Evolutionary conservation across 2,797 vertebrate species (phyloP).

Genomic region (Neopelma chrysocephalum): DNA sequence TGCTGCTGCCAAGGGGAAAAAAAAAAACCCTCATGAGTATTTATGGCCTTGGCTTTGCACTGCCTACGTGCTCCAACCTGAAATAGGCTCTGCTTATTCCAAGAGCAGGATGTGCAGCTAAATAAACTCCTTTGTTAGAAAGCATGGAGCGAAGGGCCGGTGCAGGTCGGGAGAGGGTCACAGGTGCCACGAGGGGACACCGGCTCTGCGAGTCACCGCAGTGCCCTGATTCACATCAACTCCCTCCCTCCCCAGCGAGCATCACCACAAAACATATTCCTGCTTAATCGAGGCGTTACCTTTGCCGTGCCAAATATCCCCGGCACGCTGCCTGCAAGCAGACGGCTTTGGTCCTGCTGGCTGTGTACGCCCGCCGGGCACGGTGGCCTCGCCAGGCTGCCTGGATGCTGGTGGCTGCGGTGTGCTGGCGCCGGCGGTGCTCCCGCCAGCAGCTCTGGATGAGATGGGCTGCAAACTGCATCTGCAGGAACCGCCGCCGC

Average conservation of each 20-base stretch:
- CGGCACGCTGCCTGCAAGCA: conserved; percentile 83
- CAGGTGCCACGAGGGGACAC: fast-evolving
- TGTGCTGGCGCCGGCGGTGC: conserved; percentile 62
- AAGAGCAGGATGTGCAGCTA: background rate
- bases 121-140: background rate
- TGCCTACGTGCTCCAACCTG: conserved; percentile 46
- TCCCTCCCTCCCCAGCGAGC: too few relatives aligned
- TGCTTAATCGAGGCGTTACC: conserved; percentile 70
- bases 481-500: conserved; percentile 79
- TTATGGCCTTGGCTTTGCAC: conserved; percentile 37
- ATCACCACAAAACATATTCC: fast-evolving
- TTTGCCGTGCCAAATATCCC: conserved; percentile 83
- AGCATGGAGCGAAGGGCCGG: background rate
- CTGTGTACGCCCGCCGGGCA: conserved; percentile 72
- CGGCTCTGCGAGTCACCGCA: background rate
- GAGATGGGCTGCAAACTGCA: conserved; percentile 80
- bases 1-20: conserved; percentile 3
- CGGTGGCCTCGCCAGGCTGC: conserved; percentile 85
- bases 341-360: conserved; percentile 71
- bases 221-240: background rate
- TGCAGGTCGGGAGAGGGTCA: background rate
- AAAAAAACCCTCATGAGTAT: background rate
- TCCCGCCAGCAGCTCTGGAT: conserved; percentile 89
- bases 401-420: conserved; percentile 86
- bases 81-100: conserved; percentile 49